Evolutionary conservation across 1,140 invertebrate species (phyloP), one percentile per base, ranked within the genome.

Genomic region (Tetranychus cinnabarinus): DNA sequence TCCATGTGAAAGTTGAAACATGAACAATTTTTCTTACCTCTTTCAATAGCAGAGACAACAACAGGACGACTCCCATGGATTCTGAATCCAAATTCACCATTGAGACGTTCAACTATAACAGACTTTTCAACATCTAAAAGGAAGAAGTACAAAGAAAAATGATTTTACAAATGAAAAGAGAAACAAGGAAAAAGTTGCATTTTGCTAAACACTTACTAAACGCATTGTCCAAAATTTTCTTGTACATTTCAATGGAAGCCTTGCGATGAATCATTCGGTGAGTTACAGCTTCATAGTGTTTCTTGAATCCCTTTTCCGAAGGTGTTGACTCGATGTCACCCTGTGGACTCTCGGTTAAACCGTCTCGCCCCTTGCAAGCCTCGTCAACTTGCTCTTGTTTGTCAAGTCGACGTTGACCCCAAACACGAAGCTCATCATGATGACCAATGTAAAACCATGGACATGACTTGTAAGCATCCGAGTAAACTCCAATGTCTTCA

Each of bases 61-160:
- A 93, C 88, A 1, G 92, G 91, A 66, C 89, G 86, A 60, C 86
- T 90, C 12, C 91, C 90, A 67, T 93, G 86, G 66, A 97, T 92
- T 56, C 91, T 80, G 69, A 97, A 92, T 12, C 92, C 92, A 72
- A 93, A 96, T 69, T 93, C 90, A 8, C 85, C 86, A 23, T 84
- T 84, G 60, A 85, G 80, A 13, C 56, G 79, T 64, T 79, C 79
- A 0, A 90, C 84, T 48, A 84, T 77, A 15, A 91, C 82, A n/a
- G 54, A 37, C 59, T 68, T 66, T 46, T 68, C 67, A n/a, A 65
- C 59, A 4, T 63, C 67, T 68, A 34, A 55, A 58, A 42, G 31
- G 12, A 13, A 46, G 39, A 50, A 39, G 42, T 54, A 58, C 5
- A 8, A 10, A 7, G 8, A 6, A 7, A 45, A 46, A 58, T 34